Conservation (phyloP, 53 echinoderm and acorn worm species). For the Temnopleurus reevesii region DNA sequence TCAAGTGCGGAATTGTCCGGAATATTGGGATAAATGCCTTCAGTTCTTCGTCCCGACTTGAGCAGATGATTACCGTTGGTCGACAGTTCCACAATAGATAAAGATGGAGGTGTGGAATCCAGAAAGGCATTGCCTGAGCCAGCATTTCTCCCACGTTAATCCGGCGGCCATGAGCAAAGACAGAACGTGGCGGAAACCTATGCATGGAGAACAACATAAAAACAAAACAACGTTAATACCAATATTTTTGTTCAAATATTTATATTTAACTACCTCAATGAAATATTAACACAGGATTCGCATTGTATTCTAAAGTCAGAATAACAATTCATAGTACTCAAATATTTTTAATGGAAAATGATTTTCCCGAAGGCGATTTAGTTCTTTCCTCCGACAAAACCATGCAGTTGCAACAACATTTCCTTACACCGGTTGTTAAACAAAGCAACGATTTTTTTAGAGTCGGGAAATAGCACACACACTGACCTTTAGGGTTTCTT, state of each 20-base stretch:
- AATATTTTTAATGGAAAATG: constrained; percentile 13
- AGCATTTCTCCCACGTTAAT: background rate
- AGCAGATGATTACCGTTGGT: too few species aligned
- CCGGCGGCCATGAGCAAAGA: background rate
- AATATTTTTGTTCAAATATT: constrained; percentile 29
- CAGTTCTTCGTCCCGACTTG: too few species aligned
- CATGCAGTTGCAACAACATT: background rate
- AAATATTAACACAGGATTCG: background rate
- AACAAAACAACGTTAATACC: constrained; percentile 3
- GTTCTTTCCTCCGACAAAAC: background rate
- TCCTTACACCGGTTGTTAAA: background rate
- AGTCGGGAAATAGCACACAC: too few species aligned
- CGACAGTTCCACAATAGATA: too few species aligned
- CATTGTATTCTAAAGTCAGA: constrained; percentile 17
- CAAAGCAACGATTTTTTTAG: background rate
- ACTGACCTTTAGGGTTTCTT: background rate
- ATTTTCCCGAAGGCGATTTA: background rate
- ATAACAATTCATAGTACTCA: background rate
- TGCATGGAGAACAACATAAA: background rate
- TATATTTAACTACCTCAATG: background rate
- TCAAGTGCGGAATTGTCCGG: background rate
- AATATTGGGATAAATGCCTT: too few species aligned
- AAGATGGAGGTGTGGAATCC: background rate
- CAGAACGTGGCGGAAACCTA: background rate
- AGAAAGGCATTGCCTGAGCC: background rate